A percentile compares a stretch with the other conserved stretches of the same genome.
These are phyloP conservation scores for Cyprinodon diabolis DNA, from an alignment of 2,797 vertebrate genomes.

Conservation along the genomic window DNA sequence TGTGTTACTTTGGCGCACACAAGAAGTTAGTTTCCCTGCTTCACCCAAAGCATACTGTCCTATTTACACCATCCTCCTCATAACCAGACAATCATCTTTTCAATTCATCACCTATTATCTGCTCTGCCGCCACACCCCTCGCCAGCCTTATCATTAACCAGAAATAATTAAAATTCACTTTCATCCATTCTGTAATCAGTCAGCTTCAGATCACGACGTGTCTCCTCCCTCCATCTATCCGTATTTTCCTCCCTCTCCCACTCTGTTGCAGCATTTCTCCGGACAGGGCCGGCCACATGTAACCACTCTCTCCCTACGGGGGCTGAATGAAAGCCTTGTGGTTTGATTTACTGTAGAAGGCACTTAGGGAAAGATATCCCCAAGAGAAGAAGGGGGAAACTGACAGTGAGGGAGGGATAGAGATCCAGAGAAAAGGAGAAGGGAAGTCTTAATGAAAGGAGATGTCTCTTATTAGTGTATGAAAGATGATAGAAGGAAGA, in stretches of 20 bases:
- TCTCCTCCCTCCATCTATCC: slow-evolving; percentile 9
- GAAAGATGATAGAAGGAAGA: slow-evolving; percentile 42
- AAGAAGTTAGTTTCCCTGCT: slow-evolving; percentile 44
- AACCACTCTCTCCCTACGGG: slow-evolving; percentile 62
- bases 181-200: slow-evolving; percentile 32
- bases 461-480: slow-evolving; percentile 49
- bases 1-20: background rate
- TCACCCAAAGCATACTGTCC: slow-evolving; percentile 48
- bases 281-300: slow-evolving; percentile 47
- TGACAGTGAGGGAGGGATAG: slow-evolving; percentile 18
- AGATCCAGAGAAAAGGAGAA: slow-evolving; percentile 22
- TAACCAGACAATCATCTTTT: slow-evolving; percentile 37
- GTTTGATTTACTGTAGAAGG: slow-evolving; percentile 81
- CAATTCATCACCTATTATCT: slow-evolving; percentile 43
- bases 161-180: slow-evolving; percentile 35
- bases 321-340: slow-evolving; percentile 74
- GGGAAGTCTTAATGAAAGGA: slow-evolving; percentile 36
- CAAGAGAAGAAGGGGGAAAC: slow-evolving; percentile 49
- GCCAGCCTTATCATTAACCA: slow-evolving; percentile 8
- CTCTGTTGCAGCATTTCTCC: slow-evolving; percentile 47
- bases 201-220: slow-evolving; percentile 17
- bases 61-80: slow-evolving; percentile 56
- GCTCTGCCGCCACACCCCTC: slow-evolving; percentile 2
- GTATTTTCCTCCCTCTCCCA: slow-evolving; percentile 17
- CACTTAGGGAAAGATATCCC: slow-evolving; percentile 73